A percentile compares a stretch with the other conserved stretches of the same genome.
These are phyloP conservation scores for Ochotona curzoniae DNA, from an alignment of 2,113 vertebrate species.

Conservation along the genomic window DNA sequence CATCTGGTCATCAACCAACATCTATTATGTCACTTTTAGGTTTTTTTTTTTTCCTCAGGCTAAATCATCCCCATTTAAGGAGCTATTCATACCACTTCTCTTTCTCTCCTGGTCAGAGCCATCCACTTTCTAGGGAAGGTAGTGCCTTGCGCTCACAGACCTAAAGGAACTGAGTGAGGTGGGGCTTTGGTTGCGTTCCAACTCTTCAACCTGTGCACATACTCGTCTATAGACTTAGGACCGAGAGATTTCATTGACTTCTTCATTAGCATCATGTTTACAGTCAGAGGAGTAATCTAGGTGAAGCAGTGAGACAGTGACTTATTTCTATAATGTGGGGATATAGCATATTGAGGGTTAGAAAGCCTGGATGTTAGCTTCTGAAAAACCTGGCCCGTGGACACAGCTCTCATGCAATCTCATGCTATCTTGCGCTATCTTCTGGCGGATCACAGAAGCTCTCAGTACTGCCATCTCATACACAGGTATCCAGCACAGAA, in stretches of 20 bases:
- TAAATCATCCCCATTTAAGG: neutral
- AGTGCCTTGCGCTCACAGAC: neutral
- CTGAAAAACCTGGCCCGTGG: neutral
- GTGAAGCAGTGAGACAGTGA: neutral
- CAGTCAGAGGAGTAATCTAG: neutral
- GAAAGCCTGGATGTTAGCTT: neutral
- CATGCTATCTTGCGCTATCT: neutral
- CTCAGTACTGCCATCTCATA: neutral
- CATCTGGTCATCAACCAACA: constrained; percentile 73
- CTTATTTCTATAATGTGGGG: neutral
- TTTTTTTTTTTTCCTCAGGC: neutral
- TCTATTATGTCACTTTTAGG: constrained; percentile 63
- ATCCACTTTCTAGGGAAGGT: neutral
- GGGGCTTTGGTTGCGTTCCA: neutral
- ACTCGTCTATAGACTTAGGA: neutral
- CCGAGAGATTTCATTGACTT: neutral
- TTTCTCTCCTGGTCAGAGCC: neutral
- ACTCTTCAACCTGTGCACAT: neutral
- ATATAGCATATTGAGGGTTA: neutral
- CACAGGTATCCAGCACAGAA: no score
- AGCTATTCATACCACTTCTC: neutral
- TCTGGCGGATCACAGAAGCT: neutral
- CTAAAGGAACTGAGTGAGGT: neutral
- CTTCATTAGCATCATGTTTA: neutral
- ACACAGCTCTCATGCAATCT: neutral